These are phyloP conservation scores for Teleogryllus occipitalis DNA, from an alignment of 1,140 invertebrate genomes.

Conservation along the genomic window DNA sequence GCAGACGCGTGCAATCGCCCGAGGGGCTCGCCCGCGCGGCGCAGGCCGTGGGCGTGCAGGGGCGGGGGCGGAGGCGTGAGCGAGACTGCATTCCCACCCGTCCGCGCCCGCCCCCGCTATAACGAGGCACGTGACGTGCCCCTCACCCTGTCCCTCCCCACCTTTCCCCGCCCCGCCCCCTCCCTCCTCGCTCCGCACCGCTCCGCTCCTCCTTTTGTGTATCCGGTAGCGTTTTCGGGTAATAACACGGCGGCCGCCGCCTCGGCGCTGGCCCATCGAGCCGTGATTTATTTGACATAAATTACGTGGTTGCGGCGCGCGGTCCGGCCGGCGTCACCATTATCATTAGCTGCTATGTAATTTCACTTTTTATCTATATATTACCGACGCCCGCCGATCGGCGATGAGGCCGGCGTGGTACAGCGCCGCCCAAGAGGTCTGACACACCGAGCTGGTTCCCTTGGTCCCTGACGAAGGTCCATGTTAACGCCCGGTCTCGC, in stretches of 20 bases:
- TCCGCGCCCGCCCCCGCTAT: not conserved
- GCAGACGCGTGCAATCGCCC: too few species aligned
- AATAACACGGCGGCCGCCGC: not conserved
- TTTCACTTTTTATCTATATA: slow-evolving; percentile 6
- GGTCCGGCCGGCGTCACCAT: not conserved
- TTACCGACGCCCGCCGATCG: not conserved
- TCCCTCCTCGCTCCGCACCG: not conserved
- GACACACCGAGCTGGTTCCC: too few species aligned
- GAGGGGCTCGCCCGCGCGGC: not conserved
- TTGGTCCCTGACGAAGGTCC: too few species aligned
- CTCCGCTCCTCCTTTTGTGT: not conserved
- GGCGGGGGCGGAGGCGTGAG: too few species aligned
- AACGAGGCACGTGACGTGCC: not conserved
- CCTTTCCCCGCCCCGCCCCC: too few species aligned
- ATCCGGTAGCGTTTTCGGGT: not conserved
- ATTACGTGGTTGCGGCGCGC: not conserved
- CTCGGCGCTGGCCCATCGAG: not conserved
- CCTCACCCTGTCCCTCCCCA: not conserved
- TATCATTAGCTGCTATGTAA: slow-evolving; percentile 5
- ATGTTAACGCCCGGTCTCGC: too few species aligned
- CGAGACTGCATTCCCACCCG: not conserved
- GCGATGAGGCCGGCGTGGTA: not conserved
- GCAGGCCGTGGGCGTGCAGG: not conserved
- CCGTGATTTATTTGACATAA: slow-evolving; percentile 5
- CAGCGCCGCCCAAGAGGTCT: too few species aligned